Evolutionary conservation across 2,797 vertebrate species (phyloP), one percentile per base, ranked within the genome.

Genomic region (Cottoperca gobio): DNA sequence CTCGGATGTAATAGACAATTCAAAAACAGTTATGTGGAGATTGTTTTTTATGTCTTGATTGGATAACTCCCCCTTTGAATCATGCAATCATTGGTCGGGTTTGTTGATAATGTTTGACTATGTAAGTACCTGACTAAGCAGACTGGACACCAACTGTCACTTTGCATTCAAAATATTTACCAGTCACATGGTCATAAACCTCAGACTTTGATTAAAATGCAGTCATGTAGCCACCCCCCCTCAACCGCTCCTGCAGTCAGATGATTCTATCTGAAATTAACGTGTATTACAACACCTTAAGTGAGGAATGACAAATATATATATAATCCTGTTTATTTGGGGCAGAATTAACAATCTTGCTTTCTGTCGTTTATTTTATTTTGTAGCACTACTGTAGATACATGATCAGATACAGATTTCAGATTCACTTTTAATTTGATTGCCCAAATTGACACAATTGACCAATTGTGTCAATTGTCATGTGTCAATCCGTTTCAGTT

Each of bases 141-240:
- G 79, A 70, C 82, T 70, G 79, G 68, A 80, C 70, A 84, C 84
- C 79, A 83, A 89, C 84, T 86, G 74, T 89, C 78, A 52, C 73
- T 83, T 90, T 90, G 80, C 73, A 62, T 78, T 84, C 42, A 64
- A 62, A 86, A 81, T 75, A 80, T 89, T 85, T 71, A 81, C 79
- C 52, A 12, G 58, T 50, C 72, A 74, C 71, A 65, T 65, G 80
- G 73, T 66, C 64, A 28, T 66, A 64, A 81, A 78, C 35, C 66
- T 73, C 65, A 43, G 52, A 73, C 50, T 55, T 54, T 33, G 28
- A 70, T 78, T 54, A 19, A 42, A 55, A 61, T 26, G 63, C 37
- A 70, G 55, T 53, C 12, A 35, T 33, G 31, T 8, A 33, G 33
- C n/a, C n/a, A n/a, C n/a, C n/a, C n/a, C n/a, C n/a, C n/a, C n/a